Conservation (phyloP, 35 echinoderm and acorn worm genomes). For the Nesometra sesokonis region DNA sequence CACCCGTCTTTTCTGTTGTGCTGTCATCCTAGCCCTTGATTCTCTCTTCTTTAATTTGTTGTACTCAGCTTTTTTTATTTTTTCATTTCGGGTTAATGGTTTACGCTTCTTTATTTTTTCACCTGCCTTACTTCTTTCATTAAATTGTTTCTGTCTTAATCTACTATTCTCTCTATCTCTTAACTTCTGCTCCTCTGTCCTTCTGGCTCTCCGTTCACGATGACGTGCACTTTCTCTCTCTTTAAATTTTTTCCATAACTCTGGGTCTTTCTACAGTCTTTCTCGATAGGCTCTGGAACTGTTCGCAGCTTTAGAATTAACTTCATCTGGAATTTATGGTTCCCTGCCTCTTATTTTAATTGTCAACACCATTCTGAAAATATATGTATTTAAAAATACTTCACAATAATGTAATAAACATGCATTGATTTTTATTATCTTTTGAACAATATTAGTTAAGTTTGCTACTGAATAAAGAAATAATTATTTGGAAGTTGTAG, state of each 20-base stretch:
- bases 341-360: background rate
- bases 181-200: constrained; percentile 4
- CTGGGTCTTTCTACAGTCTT: constrained; percentile 2
- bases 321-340: background rate
- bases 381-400: too few species aligned
- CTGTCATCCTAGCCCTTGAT: background rate
- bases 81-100: constrained; percentile 5
- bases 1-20: constrained; percentile 11
- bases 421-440: too few species aligned
- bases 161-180: constrained; percentile 9
- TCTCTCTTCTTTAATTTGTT: constrained; percentile 5
- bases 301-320: background rate
- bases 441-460: too few species aligned
- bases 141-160: constrained; percentile 7
- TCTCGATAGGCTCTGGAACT: background rate
- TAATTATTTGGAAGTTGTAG: too few species aligned
- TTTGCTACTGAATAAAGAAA: too few species aligned
- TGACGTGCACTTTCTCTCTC: background rate
- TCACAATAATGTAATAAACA: too few species aligned
- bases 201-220: background rate
- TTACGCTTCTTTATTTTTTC: background rate
- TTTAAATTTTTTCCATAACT: background rate
- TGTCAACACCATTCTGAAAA: constrained; percentile 20
- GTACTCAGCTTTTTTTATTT: constrained; percentile 9
- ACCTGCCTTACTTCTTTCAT: background rate